Percentiles rank a stretch among this genome's conserved stretches.
phyloP scores from a whole-genome alignment of 2,797 vertebrate genomes.

The Salmo trutta region DNA sequence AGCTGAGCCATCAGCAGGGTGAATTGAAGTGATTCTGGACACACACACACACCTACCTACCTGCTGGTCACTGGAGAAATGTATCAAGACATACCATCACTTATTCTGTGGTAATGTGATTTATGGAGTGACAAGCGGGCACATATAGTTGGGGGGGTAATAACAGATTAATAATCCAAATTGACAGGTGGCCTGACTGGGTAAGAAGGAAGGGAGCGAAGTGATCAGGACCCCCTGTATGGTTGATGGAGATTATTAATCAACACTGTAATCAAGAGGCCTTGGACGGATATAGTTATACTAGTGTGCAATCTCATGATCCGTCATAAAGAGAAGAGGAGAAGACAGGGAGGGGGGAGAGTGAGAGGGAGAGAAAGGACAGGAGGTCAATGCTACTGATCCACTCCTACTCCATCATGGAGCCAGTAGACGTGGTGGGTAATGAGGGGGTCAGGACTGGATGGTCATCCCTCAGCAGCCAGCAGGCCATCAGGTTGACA shows the following conservation, averaged over 20 bases:
- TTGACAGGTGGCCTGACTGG: slow-evolving; percentile 46
- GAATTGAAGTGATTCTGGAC: slow-evolving; percentile 25
- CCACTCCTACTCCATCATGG: too few relatives aligned
- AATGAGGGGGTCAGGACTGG: too few relatives aligned
- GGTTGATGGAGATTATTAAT: slow-evolving; percentile 53
- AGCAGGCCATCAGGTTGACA: too few relatives aligned
- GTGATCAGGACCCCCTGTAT: slow-evolving; percentile 10
- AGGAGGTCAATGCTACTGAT: too few relatives aligned
- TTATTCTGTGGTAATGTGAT: slow-evolving; percentile 63
- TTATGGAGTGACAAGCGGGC: slow-evolving; percentile 49
- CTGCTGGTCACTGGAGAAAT: slow-evolving; percentile 29
- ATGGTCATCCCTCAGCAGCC: too few relatives aligned
- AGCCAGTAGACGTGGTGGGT: too few relatives aligned
- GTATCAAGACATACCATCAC: slow-evolving; percentile 51
- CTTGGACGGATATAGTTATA: slow-evolving; percentile 18
- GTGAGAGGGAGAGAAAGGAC: neutral
- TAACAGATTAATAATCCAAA: slow-evolving; percentile 55
- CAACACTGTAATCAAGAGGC: slow-evolving; percentile 35
- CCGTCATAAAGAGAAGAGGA: slow-evolving; percentile 4
- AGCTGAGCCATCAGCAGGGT: slow-evolving; percentile 45
- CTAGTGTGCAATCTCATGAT: neutral
- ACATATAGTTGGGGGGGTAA: slow-evolving; percentile 35
- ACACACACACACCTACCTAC: neutral
- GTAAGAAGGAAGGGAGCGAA: neutral
- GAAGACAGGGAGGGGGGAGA: neutral